Base-by-base conservation (phyloP, 2,113 vertebrate genomes). In the Centropus bengalensis region DNA sequence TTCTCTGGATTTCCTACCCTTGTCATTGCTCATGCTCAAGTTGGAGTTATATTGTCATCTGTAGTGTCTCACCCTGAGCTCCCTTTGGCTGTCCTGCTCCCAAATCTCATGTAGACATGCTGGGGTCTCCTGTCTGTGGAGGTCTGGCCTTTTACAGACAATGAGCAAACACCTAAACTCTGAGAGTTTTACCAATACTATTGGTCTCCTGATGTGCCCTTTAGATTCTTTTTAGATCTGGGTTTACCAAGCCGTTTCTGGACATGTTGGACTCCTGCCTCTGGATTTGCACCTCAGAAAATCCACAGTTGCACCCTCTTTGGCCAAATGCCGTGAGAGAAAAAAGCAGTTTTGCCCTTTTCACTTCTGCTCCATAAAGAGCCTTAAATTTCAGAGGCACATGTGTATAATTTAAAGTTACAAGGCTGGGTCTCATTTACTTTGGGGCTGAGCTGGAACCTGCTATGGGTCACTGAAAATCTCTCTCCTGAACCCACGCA, bases 31-130 rank as follows among this genome's bases (percentile, higher is more conserved):
- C 22, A 5, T 3, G 12, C 45, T 73, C 38, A 24, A 21, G 27
- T 55, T 33, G 18, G 33, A 52, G 20, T 38, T 52, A 27, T 0
- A 3, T 44, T 82, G 36, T 19, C 13, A 21, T 0, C 2, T 36
- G n/a, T 1, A 1, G 17, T 0, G 2, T 23, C 23, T 69, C 67
- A 23, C 56, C 19, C 24, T 5, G 2, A 47, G 42, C 36, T 78
- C 9, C 38, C 11, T 32, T 59, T 24, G 56, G 12, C 60, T 89
- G 7, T 32, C 32, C 40, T 62, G 10, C 6, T 40, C 40, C 38
- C 8, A 67, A 26, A 32, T 47, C 19, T 68, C 21, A 19, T 62
- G 21, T 10, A 74, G 68, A 22, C 1, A 2, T 12, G 5, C 42
- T 54, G 27, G 47, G 13, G 18, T 63, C 36, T 88, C 33, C 30